These are phyloP conservation scores for Parambassis ranga DNA, from an alignment of 2,797 vertebrate species.

Conservation along the genomic window DNA sequence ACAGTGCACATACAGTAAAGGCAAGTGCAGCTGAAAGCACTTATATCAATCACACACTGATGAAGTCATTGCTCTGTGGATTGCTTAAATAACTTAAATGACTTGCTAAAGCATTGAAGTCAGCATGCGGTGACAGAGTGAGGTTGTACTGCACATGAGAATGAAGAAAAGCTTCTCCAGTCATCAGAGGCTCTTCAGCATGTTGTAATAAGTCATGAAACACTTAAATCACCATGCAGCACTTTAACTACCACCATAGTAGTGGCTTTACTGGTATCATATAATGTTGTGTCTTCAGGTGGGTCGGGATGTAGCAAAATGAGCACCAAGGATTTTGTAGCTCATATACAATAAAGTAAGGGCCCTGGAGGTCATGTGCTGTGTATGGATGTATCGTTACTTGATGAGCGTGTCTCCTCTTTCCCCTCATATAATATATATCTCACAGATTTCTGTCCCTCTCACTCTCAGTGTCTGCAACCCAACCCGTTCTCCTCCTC, in stretches of 20 bases:
- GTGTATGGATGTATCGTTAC: background rate
- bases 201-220: background rate
- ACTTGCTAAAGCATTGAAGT: conserved; percentile 23
- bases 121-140: conserved; percentile 12
- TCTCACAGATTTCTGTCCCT: conserved; percentile 11
- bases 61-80: conserved; percentile 38
- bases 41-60: conserved; percentile 29
- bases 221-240: background rate
- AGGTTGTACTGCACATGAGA: background rate
- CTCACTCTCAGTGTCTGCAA: background rate
- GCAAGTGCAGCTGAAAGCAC: conserved; percentile 54
- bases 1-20: conserved; percentile 11
- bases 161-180: background rate
- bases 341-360: background rate
- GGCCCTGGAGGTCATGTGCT: background rate
- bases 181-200: background rate
- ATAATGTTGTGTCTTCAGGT: background rate
- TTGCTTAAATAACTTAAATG: conserved; percentile 28
- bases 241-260: background rate
- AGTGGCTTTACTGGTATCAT: background rate
- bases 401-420: conserved; percentile 9
- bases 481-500: conserved; percentile 10
- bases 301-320: background rate
- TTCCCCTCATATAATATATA: conserved; percentile 3
- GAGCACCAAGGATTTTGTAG: background rate